Base-by-base conservation (phyloP, 2,888 invertebrate genomes). In the Blera fallax region DNA sequence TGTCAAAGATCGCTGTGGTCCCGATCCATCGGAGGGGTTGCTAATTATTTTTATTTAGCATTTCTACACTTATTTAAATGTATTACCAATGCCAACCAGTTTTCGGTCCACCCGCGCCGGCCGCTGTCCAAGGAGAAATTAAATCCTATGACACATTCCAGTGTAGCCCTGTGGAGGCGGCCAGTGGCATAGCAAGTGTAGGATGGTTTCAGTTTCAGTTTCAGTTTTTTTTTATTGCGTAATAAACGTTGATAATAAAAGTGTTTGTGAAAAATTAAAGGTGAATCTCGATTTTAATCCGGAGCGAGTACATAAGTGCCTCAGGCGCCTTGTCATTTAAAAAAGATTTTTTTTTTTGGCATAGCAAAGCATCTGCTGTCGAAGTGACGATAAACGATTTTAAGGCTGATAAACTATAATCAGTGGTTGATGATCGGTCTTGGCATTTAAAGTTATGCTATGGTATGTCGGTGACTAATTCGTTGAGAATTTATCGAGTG, bases 41-140 rank as follows among this genome's bases (percentile, higher is more conserved):
- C 62, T 69, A 78, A n/a, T 78, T 34, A 18, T 10, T 34, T 43
- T 58, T 40, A 8, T 67, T 50, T 45, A n/a, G 14, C 52, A 32
- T 43, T 62, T 8, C 52, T 24, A 54, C 21, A 34, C 11, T 27
- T 3, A 14, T 43, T 60, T 60, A 24, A 62, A 52, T 52, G 40
- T 21, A 69, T 18, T 34, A 52, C 77, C 78, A 69, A 69, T 62
- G 45, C 50, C 24, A 77, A 77, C 77, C 77, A 77, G 77, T 77
- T 74, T 24, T 40, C 16, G 3, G 64, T 64, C 43, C 67, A 76
- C 65, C 76, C 65, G 45, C 56, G 37, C 24, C 40, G 10, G 21
- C n/a, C 27, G 10, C 29, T 16, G 40, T 0, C 32, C 32, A 56
- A 34, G 34, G 34, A 56, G 18, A 56, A 56, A 56, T 56, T 18